Base-by-base conservation (phyloP, 2,113 vertebrate genomes). In the Megaceryle maxima region DNA sequence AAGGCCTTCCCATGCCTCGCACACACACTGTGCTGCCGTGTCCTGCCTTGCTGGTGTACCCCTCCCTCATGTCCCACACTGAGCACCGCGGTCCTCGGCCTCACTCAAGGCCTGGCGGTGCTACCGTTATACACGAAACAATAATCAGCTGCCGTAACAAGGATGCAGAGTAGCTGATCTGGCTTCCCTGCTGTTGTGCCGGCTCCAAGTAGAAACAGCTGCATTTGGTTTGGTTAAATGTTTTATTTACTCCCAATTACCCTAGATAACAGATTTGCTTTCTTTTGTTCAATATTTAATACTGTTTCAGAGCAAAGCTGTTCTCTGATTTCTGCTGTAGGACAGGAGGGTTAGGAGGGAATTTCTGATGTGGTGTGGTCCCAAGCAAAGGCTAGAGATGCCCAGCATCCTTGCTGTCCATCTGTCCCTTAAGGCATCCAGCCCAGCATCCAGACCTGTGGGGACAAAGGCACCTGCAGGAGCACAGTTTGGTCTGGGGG, bases 191-290 rank as follows among this genome's bases (percentile, higher is more conserved):
- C 96, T 97, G 96, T 88, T 96, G 96, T 85, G 93, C 85, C 63
- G 85, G 93, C 92, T 97, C 96, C 96, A 94, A 96, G 94, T 94
- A 88, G 94, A 88, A 96, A 95, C 96, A 97, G 96, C 96, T 96
- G 96, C 93, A 80, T 88, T 96, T 95, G 92, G 93, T 96, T 97
- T 97, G 83, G 87, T 95, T 95, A 92, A 96, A 96, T 96, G 96
- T 94, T 96, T 97, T 97, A 96, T 95, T 96, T 96, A 96, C 96
- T 97, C 92, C 51, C 93, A 95, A 93, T 97, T 96, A 96, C 92
- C 96, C 72, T 56, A 94, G 96, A 94, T 96, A 97, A 96, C 96
- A 74, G 92, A 92, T 96, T 93, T 91, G 88, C 63, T 22, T 88
- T 94, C 68, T 41, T 94, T 87, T 80, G 87, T 94, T 96, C 82